phyloP scores from a whole-genome alignment of 2,888 invertebrate species.

The Philopedon plagiatum region DNA sequence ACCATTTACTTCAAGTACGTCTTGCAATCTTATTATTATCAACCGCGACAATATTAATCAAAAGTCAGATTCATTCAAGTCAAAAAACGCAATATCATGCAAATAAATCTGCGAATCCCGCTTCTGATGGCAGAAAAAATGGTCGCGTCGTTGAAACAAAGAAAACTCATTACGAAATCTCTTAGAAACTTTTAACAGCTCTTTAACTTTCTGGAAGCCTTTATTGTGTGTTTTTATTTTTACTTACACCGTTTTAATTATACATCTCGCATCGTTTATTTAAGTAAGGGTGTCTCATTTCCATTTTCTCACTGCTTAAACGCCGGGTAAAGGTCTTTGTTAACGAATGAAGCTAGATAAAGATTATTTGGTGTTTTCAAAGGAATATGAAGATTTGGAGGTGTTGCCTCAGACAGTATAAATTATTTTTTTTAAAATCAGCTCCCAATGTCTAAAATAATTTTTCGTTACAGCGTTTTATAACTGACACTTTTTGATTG shows the following conservation, averaged over 20 bases:
- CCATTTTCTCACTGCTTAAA: constrained; percentile 32
- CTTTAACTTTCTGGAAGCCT: constrained; percentile 36
- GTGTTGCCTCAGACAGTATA: background rate
- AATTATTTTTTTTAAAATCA: background rate
- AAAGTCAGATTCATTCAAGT: constrained; percentile 6
- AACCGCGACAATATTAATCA: background rate
- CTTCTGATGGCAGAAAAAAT: constrained; percentile 20
- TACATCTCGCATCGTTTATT: constrained; percentile 39
- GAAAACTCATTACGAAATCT: constrained; percentile 44
- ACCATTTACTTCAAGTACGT: background rate
- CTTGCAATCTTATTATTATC: background rate
- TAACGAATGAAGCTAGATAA: constrained; percentile 3
- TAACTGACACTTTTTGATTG: too few relatives aligned
- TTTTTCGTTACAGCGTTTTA: too few relatives aligned
- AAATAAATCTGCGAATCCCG: constrained; percentile 10
- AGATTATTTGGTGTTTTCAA: constrained; percentile 13
- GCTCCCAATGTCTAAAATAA: too few relatives aligned
- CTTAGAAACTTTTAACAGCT: constrained; percentile 37
- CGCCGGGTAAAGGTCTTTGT: constrained; percentile 16
- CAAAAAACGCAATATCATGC: constrained; percentile 15
- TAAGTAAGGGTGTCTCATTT: constrained; percentile 36
- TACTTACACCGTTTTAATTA: constrained; percentile 37
- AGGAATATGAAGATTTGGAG: background rate
- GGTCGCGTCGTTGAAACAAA: constrained; percentile 39
- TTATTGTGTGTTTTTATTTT: constrained; percentile 42